Base-by-base conservation (phyloP, 2,888 invertebrate species). In the Cerceris rybyensis region DNA sequence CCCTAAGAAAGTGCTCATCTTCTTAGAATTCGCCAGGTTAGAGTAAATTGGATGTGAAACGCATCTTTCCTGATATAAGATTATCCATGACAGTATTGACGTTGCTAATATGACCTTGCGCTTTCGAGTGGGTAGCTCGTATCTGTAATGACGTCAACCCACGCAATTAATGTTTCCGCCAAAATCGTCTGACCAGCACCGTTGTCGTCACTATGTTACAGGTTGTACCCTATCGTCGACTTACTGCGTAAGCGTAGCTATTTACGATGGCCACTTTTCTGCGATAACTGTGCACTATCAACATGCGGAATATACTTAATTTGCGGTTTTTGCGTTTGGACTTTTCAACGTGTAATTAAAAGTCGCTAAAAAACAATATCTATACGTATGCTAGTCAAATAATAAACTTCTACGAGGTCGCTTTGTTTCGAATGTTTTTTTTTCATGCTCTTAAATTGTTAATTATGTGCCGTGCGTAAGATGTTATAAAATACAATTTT, bases 141-240 rank as follows among this genome's bases (percentile, higher is more conserved):
- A 50, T 60, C 64, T 54, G 42, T 64, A 49, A 59, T 78, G 77
- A 72, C 68, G 77, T 78, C 78, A 71, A 46, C 64, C 13, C n/a
- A 8, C 39, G 14, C 71, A 72, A 78, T 78, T 78, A 77, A 78
- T 71, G 78, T 65, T 78, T 78, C 71, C 78, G 78, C 71, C 72
- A 61, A 77, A 78, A 69, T 57, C 71, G 71, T 49, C 78, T 70
- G 63, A 61, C 57, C 63, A 67, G 61, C 78, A 54, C 54, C 68
- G 14, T 55, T 60, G 54, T 64, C 68, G 68, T 65, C 68, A 67
- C 50, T 42, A 11, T 42, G 58, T 63, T 46, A 46, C 46, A 28
- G 28, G 28, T 28, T 28, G 28, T 28, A 28, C 28, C 28, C 28
- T 4, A 28, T 28, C 28, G 28, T 28, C 28, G 28, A 28, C 28